These are phyloP conservation scores for Halocaridina rubra DNA, from an alignment of 2,888 invertebrate genomes.

Conservation along the genomic window DNA sequence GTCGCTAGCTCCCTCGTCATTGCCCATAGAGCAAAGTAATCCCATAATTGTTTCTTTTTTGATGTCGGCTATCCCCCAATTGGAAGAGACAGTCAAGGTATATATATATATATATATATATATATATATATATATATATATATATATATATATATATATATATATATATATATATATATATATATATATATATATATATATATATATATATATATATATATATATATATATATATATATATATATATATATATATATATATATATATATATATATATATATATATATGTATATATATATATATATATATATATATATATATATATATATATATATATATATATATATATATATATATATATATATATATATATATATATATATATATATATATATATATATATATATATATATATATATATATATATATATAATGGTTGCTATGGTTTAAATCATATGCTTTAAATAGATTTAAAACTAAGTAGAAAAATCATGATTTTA, in stretches of 20 bases:
- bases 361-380: not conserved
- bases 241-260: not conserved
- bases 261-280: not conserved
- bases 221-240: not conserved
- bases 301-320: not conserved
- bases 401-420: no score
- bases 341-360: not conserved
- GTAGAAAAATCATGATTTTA: no score
- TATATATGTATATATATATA: not conserved
- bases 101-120: not conserved
- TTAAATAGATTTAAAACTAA: no score
- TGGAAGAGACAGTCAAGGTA: no score
- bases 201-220: not conserved
- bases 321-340: not conserved
- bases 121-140: not conserved
- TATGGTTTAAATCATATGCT: no score
- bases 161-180: not conserved
- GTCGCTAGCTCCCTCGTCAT: no score
- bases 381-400: no score
- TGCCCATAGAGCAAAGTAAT: no score
- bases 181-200: not conserved
- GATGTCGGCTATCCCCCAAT: no score
- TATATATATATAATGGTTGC: no score
- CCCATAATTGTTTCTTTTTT: no score
- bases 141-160: not conserved